A percentile compares a stretch with the other conserved stretches of the same genome.
Evolutionary conservation across 2,113 vertebrate genomes (phyloP).

Genomic region (Proterorhinus semilunaris): DNA sequence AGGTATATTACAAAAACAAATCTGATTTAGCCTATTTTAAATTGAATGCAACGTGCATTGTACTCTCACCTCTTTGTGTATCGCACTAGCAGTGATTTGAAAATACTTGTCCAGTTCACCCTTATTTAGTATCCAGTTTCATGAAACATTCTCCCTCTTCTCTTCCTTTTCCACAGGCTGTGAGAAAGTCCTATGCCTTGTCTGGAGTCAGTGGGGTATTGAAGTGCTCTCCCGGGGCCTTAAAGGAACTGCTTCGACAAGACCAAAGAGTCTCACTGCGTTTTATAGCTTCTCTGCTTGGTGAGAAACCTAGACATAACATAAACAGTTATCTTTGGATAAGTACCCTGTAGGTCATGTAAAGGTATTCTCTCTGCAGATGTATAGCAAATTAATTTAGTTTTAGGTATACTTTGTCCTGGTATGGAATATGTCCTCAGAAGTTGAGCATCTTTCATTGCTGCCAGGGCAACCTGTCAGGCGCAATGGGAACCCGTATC

Average conservation of each 20-base stretch:
- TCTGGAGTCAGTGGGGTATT: constrained; percentile 77
- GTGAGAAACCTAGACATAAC: constrained; percentile 73
- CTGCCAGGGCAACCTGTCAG: too few relatives aligned
- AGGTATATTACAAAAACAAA: too few relatives aligned
- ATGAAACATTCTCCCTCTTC: neutral
- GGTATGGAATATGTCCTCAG: too few relatives aligned
- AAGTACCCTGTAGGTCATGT: neutral
- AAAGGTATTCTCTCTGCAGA: too few relatives aligned
- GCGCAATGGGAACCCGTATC: too few relatives aligned
- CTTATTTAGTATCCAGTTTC: neutral
- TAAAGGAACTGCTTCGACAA: constrained; percentile 77
- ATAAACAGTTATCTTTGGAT: neutral
- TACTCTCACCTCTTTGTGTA: neutral
- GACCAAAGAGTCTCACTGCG: constrained; percentile 78
- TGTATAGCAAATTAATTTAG: too few relatives aligned
- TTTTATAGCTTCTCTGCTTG: constrained; percentile 80
- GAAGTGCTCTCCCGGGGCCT: constrained; percentile 64
- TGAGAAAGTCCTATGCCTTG: constrained; percentile 85
- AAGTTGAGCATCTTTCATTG: too few relatives aligned
- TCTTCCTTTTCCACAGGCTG: constrained; percentile 69
- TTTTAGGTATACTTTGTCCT: too few relatives aligned
- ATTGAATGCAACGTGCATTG: neutral
- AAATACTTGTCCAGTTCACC: neutral
- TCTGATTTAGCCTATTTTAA: too few relatives aligned
- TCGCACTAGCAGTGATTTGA: neutral